Evolutionary conservation across 2,888 invertebrate genomes (phyloP), one percentile per base, ranked within the genome.

Genomic region (Dryocosmus kuriphilus): DNA sequence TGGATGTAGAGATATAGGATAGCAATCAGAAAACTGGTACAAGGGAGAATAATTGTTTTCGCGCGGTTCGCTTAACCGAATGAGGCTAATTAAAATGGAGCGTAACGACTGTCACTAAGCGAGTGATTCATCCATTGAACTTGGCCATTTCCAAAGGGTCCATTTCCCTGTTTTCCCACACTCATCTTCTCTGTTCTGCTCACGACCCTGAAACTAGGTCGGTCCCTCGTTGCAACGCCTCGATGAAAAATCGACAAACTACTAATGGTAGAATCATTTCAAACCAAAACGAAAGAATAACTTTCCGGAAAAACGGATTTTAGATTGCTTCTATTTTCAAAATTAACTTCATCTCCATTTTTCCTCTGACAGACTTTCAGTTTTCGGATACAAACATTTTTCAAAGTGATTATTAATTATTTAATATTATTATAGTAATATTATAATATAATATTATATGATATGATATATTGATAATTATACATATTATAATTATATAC

Each of bases 161-260:
- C 30, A 46, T 46, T 41, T 67, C 30, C 46, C 41, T 46, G 4
- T 46, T 67, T 67, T 27, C 27, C 14, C 38, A 19, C 41, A 24
- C 16, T 38, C 22, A 55, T 55, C 55, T 22, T 55, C 55, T 22
- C 22, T 55, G 22, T 22, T 55, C 55, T 9, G 22, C 55, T 55
- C 22, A 22, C 55, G 22, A 55, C 9, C 11, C 9, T 14, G 14
- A 63, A 63, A 35, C 62, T 41, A 65, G 41, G 41, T 65, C 41
- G 41, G 38, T 65, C 41, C 38, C 65, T 65, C 65, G 65, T 65
- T 38, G 41, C 7, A 24, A 41, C n/a, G 24, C 16, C 76, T 80
- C 73, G 75, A 79, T 75, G 81, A 86, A 86, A 86, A 86, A 87
- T 86, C 84, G 86, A 84, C 84, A 83, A 82, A 82, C 83, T 83